Evolutionary conservation across 1,140 invertebrate genomes (phyloP), one percentile per base, ranked within the genome.

Genomic region (Bilobella aurantiaca): DNA sequence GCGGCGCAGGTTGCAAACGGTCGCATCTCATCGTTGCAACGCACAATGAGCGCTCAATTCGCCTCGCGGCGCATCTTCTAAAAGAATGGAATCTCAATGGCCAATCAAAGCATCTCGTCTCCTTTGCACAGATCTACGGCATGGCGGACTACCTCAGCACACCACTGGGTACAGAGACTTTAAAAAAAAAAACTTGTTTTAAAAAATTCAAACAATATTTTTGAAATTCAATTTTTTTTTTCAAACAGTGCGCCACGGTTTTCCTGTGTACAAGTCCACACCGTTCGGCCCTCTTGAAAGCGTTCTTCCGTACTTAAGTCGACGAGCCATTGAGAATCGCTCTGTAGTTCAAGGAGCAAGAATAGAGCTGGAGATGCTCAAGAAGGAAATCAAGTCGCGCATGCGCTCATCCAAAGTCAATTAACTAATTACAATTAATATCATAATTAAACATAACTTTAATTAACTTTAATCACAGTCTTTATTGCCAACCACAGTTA

Each of bases 141-240:
- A 83, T 83, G 82, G 81, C 80, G 69, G 81, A 82, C 59, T 80
- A 83, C 53, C 75, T 83, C 56, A 78, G 78, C 58, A 79, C 79
- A 63, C 80, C 80, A 28, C 72, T 83, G 29, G 80, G 81, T 82
- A n/a, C n/a, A n/a, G n/a, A n/a, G n/a, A n/a, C n/a, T n/a, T n/a
- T n/a, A n/a, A n/a, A n/a, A n/a, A n/a, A n/a, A n/a, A n/a, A n/a
- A n/a, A n/a, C n/a, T n/a, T n/a, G n/a, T n/a, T n/a, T n/a, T n/a
- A n/a, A n/a, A n/a, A n/a, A n/a, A n/a, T n/a, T n/a, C n/a, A n/a
- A n/a, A n/a, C n/a, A n/a, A n/a, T n/a, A n/a, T n/a, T n/a, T n/a
- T 12, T 56, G 29, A 58, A 12, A 58, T 58, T 58, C 30, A 14
- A 28, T 37, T 31, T 37, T 42, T 62, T 62, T 8, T 30, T 62